Conservation (phyloP, 2,888 invertebrate genomes). For the Alviniconcha strummeri region DNA sequence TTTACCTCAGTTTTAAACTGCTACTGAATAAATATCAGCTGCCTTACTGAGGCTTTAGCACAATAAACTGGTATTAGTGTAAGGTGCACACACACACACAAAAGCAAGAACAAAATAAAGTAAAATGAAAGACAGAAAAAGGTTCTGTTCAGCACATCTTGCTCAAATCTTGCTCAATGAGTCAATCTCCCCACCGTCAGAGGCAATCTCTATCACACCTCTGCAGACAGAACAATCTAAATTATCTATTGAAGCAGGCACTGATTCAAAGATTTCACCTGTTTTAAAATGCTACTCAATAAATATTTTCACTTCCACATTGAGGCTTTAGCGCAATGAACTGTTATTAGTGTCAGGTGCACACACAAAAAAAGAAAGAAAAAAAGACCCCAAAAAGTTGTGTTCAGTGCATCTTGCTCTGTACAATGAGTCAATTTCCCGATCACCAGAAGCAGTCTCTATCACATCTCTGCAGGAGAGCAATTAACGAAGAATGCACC, state of each 20-base stretch:
- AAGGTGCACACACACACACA: background rate
- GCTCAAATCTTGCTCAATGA: constrained; percentile 32
- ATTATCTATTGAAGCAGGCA: too few species aligned
- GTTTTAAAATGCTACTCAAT: background rate
- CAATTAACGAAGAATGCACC: background rate
- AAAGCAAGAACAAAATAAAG: background rate
- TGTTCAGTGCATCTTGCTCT: constrained; percentile 84
- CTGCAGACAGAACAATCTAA: background rate
- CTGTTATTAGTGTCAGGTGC: background rate
- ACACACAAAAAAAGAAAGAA: background rate
- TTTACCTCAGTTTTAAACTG: background rate
- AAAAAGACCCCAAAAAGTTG: too few species aligned
- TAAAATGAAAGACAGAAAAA: too few species aligned
- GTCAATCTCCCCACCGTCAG: constrained; percentile 48
- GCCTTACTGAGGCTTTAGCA: background rate
- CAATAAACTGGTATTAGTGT: background rate
- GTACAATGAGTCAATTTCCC: constrained; percentile 45
- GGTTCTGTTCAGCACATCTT: constrained; percentile 87
- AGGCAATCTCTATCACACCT: constrained; percentile 26
- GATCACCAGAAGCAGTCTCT: constrained; percentile 36
- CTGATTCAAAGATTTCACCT: background rate
- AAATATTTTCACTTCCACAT: background rate
- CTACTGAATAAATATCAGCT: background rate
- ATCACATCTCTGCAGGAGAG: constrained; percentile 17
- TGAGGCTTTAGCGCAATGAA: background rate